phyloP scores from a whole-genome alignment of 2,888 invertebrate genomes.

The Mesoligia furuncula region DNA sequence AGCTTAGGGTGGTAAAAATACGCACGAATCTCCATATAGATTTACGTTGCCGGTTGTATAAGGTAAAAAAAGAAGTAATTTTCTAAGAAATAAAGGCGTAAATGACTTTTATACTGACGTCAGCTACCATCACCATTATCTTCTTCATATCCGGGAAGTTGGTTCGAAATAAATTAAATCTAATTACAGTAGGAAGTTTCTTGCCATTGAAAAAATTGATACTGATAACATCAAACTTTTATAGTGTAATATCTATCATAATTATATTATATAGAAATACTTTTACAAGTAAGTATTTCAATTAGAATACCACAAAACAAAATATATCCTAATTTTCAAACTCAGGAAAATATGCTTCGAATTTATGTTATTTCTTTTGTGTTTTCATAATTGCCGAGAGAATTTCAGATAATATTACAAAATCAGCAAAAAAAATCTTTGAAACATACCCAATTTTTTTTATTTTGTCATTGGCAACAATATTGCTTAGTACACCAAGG shows the following conservation, averaged over 20 bases:
- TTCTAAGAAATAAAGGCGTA: neutral
- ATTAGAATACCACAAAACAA: neutral
- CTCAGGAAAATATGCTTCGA: neutral
- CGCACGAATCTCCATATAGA: neutral
- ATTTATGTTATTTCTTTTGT: neutral
- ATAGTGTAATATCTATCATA: neutral
- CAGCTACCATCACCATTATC: neutral
- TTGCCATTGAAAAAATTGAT: neutral
- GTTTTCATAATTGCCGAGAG: neutral
- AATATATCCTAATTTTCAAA: neutral
- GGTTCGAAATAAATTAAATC: neutral
- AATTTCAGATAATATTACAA: neutral
- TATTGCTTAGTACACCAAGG: neutral
- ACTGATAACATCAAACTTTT: neutral
- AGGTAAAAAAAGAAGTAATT: neutral
- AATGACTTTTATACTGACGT: neutral
- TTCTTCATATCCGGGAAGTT: conserved; percentile 8
- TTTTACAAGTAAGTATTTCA: neutral
- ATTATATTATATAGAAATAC: too few relatives aligned
- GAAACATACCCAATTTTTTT: neutral
- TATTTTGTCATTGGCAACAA: neutral
- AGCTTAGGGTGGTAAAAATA: neutral
- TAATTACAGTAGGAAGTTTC: conserved; percentile 1
- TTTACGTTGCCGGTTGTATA: neutral
- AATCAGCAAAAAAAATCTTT: too few relatives aligned